Evolutionary conservation across 2,113 vertebrate genomes (phyloP).

Genomic region (Cochlearius cochlearius): DNA sequence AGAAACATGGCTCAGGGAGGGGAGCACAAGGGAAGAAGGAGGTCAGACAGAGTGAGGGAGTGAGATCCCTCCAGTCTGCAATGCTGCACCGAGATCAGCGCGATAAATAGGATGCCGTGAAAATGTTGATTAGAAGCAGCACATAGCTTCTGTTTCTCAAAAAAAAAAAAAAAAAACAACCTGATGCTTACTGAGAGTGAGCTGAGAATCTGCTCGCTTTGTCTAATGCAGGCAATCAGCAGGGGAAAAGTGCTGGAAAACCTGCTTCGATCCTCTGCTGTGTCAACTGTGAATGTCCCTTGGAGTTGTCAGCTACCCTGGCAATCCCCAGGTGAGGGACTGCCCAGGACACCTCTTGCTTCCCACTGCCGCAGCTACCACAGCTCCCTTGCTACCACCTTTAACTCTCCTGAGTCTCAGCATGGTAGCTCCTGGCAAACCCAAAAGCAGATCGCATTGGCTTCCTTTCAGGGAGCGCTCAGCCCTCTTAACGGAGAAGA

Average conservation of each 20-base stretch:
- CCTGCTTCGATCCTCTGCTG: neutral
- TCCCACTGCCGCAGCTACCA: fast-evolving
- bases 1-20: neutral
- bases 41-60: neutral
- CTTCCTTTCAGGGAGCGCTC: neutral
- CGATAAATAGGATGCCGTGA: neutral
- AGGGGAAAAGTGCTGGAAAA: neutral
- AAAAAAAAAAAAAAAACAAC: neutral
- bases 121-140: neutral
- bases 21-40: neutral
- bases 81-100: neutral
- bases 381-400: neutral
- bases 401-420: neutral
- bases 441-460: neutral
- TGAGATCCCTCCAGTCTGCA: neutral
- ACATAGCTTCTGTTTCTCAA: neutral
- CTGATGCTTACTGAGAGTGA: neutral
- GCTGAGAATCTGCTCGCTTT: neutral
- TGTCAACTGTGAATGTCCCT: neutral
- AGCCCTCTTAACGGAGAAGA: neutral
- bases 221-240: neutral
- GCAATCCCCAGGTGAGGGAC: neutral
- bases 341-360: neutral
- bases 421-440: neutral
- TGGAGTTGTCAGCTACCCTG: neutral